Conservation (phyloP, 92 coral and sea anemone species). For the Parazoanthus swiftii region DNA sequence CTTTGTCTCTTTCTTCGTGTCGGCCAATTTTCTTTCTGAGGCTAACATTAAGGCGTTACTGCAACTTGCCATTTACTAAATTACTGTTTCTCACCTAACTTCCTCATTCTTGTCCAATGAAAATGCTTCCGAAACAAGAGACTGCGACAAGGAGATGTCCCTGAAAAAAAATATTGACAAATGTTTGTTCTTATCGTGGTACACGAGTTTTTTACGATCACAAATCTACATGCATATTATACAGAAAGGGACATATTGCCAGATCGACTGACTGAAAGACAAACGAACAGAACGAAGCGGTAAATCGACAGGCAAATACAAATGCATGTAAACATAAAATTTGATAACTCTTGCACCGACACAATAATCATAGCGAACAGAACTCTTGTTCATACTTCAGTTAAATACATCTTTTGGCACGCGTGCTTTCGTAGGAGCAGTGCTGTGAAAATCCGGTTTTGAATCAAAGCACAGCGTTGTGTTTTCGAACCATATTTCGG, state of each 20-base stretch:
- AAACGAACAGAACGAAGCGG: background rate
- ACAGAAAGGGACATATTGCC: background rate
- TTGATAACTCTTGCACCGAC: too few relatives aligned
- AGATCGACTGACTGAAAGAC: background rate
- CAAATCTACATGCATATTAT: background rate
- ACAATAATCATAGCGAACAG: too few relatives aligned
- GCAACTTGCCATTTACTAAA: too few relatives aligned
- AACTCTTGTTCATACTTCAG: too few relatives aligned
- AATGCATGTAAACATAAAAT: too few relatives aligned
- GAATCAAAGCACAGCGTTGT: too few relatives aligned
- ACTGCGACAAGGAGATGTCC: slow-evolving; percentile 39
- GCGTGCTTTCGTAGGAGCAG: too few relatives aligned
- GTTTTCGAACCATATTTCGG: too few relatives aligned
- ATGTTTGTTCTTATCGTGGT: background rate
- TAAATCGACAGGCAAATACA: background rate
- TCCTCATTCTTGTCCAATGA: slow-evolving; percentile 51
- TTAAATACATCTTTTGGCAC: too few relatives aligned
- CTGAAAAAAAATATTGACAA: background rate
- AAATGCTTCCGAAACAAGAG: slow-evolving; percentile 51
- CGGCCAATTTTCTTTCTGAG: too few relatives aligned
- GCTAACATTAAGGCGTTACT: too few relatives aligned
- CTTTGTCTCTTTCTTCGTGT: background rate
- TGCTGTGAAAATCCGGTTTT: too few relatives aligned
- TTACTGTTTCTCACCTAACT: slow-evolving; percentile 40
- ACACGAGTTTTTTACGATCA: background rate